Base-by-base conservation (phyloP, 2,797 vertebrate genomes). In the Kryptolebias ocellatus region DNA sequence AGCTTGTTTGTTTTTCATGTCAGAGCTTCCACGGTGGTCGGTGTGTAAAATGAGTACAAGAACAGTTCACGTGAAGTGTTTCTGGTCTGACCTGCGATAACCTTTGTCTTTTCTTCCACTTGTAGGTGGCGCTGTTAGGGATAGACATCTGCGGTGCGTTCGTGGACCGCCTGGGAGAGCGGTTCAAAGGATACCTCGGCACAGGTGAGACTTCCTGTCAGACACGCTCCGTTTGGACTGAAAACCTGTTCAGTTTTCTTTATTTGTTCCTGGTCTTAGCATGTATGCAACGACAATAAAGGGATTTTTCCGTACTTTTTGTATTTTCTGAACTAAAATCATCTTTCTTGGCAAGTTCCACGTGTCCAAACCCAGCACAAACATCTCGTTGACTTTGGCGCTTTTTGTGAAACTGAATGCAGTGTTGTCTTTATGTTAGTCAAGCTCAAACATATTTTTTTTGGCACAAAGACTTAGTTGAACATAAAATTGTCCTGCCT, bases 101-200 rank as follows among this genome's bases (percentile, higher is more conserved):
- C 72, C 7, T 53, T 27, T 75, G 17, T 47, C 31, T 80, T 24
- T 54, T 71, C 9, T 79, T 50, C 71, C 6, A 3, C 24, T 59
- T 83, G 11, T 87, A 99, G 97, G 96, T 99, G 79, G 93, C 95
- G 0, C 85, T 98, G 70, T 80, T 99, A 92, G 97, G 97, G 79
- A 93, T 99, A 71, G 96, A 98, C 85, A 95, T 98, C 87, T 92
- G 96, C 67, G 92, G 93, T 83, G 96, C 96, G 17, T 97, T 99
- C 83, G 94, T 96, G 27, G 89, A 95, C 75, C 96, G 96, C 81
- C 11, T 98, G 37, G 93, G 93, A 59, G 96, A 97, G 74, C 94
- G 94, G 64, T 98, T 99, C 91, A 97, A 92, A 92, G 93, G 95
- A 78, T 95, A 95, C 76, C 77, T 97, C 72, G 90, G 93, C 86